A percentile compares a stretch with the other conserved stretches of the same genome.
These are phyloP conservation scores for Hemicentrotus pulcherrimus DNA, from an alignment of 35 echinoderm and acorn worm genomes.

Conservation along the genomic window DNA sequence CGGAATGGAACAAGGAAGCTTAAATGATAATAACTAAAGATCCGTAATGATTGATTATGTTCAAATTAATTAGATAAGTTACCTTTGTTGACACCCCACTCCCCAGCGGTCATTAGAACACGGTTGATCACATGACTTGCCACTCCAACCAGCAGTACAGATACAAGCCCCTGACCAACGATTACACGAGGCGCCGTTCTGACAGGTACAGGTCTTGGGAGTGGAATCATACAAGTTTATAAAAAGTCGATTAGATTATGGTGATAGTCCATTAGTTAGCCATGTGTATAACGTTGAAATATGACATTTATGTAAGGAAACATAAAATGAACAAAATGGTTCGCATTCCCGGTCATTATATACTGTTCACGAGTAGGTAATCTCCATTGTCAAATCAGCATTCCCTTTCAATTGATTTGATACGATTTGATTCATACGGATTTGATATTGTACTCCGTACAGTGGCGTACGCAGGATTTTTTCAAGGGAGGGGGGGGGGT, in stretches of 20 bases:
- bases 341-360: no score
- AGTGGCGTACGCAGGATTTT: no score
- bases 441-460: no score
- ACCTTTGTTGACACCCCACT: conserved; percentile 51
- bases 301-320: no score
- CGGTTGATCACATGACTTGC: conserved; percentile 30
- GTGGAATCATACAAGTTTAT: neutral
- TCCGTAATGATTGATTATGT: neutral
- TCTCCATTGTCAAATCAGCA: no score
- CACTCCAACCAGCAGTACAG: conserved; percentile 68
- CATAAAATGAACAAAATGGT: no score
- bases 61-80: neutral
- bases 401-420: no score
- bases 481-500: no score
- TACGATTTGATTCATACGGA: no score
- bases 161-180: conserved; percentile 62
- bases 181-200: conserved; percentile 76
- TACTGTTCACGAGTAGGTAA: no score
- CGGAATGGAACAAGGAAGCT: neutral
- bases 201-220: conserved; percentile 56
- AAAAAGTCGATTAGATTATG: neutral
- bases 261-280: no score
- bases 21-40: neutral
- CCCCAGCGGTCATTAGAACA: conserved; percentile 63
- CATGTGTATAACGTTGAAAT: no score